These are phyloP conservation scores for Triplophysa siluroides DNA, from an alignment of 2,113 vertebrate species.

Conservation along the genomic window DNA sequence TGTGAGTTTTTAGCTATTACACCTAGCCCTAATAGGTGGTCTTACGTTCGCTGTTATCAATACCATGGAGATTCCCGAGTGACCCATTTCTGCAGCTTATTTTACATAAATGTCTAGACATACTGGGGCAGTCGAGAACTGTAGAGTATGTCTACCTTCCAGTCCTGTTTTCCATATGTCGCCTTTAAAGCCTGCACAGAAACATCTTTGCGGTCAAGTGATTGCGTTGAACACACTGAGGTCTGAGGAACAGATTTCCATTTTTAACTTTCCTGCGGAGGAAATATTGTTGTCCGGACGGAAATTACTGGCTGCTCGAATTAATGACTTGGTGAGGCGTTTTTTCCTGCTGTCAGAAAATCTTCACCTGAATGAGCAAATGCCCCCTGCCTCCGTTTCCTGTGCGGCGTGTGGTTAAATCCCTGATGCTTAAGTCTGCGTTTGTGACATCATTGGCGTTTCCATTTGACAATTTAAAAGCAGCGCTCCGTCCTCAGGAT, in stretches of 20 bases:
- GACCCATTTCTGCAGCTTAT: neutral
- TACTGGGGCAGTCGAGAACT: neutral
- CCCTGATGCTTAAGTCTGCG: neutral
- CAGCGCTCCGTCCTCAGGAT: neutral
- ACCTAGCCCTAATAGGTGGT: no score
- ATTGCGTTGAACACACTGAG: neutral
- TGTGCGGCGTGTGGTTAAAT: neutral
- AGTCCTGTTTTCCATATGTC: neutral
- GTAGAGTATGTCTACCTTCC: neutral
- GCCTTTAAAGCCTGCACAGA: neutral
- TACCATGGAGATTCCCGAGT: no score
- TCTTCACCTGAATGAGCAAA: conserved; percentile 28
- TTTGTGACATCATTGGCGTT: conserved; percentile 14
- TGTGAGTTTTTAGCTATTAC: no score
- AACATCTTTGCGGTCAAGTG: neutral
- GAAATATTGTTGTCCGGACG: conserved; percentile 22
- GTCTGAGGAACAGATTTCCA: neutral
- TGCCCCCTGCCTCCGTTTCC: conserved; percentile 16
- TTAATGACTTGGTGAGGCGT: conserved; percentile 19
- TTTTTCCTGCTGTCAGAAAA: conserved; percentile 29
- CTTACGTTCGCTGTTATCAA: no score
- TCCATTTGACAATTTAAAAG: neutral
- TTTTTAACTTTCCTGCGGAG: conserved; percentile 13
- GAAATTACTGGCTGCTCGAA: conserved; percentile 27
- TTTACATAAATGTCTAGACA: conserved; percentile 1